Evolutionary conservation across 37 sponge, comb jelly and placozoan genomes (phyloP), one percentile per base, ranked within the genome.

Genomic region (Bolinopsis microptera): DNA sequence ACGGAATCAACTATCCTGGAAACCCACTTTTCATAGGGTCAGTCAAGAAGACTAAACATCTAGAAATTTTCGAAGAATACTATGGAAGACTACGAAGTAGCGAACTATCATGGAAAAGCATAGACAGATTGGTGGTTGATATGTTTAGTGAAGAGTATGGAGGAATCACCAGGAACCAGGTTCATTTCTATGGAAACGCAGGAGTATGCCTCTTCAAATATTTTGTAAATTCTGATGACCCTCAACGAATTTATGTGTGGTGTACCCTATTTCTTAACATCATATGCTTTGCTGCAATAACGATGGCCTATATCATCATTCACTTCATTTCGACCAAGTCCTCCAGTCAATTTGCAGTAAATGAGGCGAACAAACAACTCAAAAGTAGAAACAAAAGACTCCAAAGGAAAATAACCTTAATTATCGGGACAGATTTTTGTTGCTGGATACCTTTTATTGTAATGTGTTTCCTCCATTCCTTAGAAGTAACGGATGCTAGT

Each of bases 181-280:
- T 82, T 36, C 83, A 82, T 23, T 82, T 82, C 83, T 82, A 82
- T 82, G 83, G 83, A 23, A 82, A 82, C 31, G 83, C 35, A 32
- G 83, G 83, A 0, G 83, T 82, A 23, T 82, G 83, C 30, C 38
- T 82, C 38, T 82, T 82, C 83, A 82, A 82, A 82, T 82, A 82
- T 36, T 82, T 82, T 37, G 83, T 82, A 1, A 82, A 33, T 21
- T 30, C 2, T 9, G 83, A 82, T 9, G 83, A 82, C 23, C 83
- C 83, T 23, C 83, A 82, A 36, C 35, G 35, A 23, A 23, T 82
- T 32, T 82, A 23, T 82, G 83, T 82, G 2, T 82, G 83, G 83
- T 21, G 35, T 9, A 35, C 23, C 38, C 38, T 82, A 1, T 23
- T 82, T 3, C 8, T 82, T 23, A 82, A 82, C 38, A 82, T 18